Conservation (phyloP, 2,113 vertebrate genomes). For the Channa maculata region DNA sequence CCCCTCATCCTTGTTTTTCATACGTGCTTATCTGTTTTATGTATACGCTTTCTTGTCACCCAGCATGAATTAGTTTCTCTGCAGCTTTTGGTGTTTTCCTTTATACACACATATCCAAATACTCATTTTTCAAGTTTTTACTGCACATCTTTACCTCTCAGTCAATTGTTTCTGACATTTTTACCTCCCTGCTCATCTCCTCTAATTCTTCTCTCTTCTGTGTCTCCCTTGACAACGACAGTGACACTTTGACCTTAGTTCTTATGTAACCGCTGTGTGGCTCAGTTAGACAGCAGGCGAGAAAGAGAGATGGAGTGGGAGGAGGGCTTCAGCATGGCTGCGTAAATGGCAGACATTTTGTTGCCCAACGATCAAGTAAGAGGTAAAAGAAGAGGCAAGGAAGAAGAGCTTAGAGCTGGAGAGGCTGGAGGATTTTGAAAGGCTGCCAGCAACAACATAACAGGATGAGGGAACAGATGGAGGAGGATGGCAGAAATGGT, state of each 20-base stretch:
- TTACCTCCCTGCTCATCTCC: slow-evolving; percentile 37
- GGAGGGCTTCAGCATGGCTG: slow-evolving; percentile 37
- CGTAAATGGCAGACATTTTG: slow-evolving; percentile 75
- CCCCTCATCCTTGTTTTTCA: slow-evolving; percentile 20
- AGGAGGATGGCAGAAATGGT: slow-evolving; percentile 28
- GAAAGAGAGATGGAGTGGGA: slow-evolving; percentile 27
- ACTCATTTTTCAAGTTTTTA: slow-evolving; percentile 1
- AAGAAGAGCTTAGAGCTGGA: slow-evolving; percentile 34
- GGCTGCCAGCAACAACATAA: slow-evolving; percentile 62
- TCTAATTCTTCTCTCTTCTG: slow-evolving; percentile 67
- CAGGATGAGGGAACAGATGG: slow-evolving; percentile 62
- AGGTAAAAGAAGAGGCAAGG: slow-evolving; percentile 40
- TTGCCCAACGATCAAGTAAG: slow-evolving; percentile 56
- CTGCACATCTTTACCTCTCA: slow-evolving; percentile 5
- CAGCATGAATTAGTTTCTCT: neutral
- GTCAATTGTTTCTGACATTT: slow-evolving; percentile 15
- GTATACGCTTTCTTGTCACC: slow-evolving; percentile 8
- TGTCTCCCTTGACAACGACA: slow-evolving; percentile 77
- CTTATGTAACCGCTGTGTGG: slow-evolving; percentile 74
- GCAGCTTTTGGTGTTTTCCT: slow-evolving; percentile 10
- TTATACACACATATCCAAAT: slow-evolving; percentile 14
- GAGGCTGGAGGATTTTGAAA: slow-evolving; percentile 37
- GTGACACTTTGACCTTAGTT: slow-evolving; percentile 77
- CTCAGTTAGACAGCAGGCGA: slow-evolving; percentile 47
- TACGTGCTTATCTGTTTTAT: slow-evolving; percentile 1